Base-by-base conservation (phyloP, 2,113 vertebrate genomes). In the Etheostoma cragini region DNA sequence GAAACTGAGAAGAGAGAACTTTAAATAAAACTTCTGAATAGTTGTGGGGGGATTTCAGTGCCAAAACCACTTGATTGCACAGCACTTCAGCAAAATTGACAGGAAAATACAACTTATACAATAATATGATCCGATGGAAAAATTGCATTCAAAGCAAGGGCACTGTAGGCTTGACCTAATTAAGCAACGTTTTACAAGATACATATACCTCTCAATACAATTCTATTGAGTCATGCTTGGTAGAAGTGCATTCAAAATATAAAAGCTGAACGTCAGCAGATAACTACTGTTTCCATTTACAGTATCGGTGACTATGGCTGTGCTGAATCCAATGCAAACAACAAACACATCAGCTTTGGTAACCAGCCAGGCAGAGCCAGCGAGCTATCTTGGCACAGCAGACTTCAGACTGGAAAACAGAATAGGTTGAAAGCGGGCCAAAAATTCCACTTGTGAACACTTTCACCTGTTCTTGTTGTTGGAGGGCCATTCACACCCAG, bases 381-480 rank as follows among this genome's bases (percentile, higher is more conserved):
- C 8, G 5, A 76, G 62, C 74, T 14, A 21, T 71, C 74, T 80
- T 80, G 74, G 84, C 84, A 83, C 61, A 30, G 80, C 49, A 61
- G n/a, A 72, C 53, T 52, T 57, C 72, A 76, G 69, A 69, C 78
- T 73, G 72, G 53, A 85, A 89, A 82, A 86, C 83, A 87, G 83
- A 90, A 84, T 84, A 80, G 86, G 78, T 83, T 90, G 85, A 93
- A 79, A 82, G 67, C 2, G 5, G 33, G 91, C 88, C 91, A 94
- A 74, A 91, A 89, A 94, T 91, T 91, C 89, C 90, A 71, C 64
- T 80, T 76, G 78, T 87, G 89, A 94, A 93, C 35, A 61, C 61
- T 93, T 91, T 90, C 90, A 92, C 90, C 87, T 93, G 90, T 76
- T 91, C 75, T 50, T 71, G 63, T 88, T 80, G 79, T 81, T 85